A percentile compares a stretch with the other conserved stretches of the same genome.
Conservation (phyloP, 2,797 vertebrate species). For the Meda fulgida region DNA sequence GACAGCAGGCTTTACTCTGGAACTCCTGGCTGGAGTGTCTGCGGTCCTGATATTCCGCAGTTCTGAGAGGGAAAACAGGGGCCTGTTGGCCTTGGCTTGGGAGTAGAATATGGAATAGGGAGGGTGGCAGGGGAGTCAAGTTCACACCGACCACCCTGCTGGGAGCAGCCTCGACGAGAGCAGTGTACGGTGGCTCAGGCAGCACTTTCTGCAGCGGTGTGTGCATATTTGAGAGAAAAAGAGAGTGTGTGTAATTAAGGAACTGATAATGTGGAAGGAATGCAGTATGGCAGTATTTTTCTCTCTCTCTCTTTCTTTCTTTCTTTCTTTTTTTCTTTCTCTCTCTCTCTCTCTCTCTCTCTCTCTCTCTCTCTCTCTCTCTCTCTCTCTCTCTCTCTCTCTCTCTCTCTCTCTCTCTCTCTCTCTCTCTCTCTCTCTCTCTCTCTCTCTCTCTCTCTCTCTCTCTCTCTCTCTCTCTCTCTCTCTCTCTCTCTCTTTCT, state of each 20-base stretch:
- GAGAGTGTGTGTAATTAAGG: slow-evolving; percentile 59
- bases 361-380: not conserved
- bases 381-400: slow-evolving; percentile 21
- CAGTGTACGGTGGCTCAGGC: slow-evolving; percentile 29
- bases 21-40: slow-evolving; percentile 34
- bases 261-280: slow-evolving; percentile 64
- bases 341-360: not conserved
- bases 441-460: not conserved
- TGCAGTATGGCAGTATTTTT: slow-evolving; percentile 55
- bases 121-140: slow-evolving; percentile 41
- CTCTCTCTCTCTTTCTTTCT: not conserved
- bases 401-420: slow-evolving; percentile 26
- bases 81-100: slow-evolving; percentile 56
- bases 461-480: not conserved
- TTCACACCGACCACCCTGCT: slow-evolving; percentile 60
- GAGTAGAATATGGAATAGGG: slow-evolving; percentile 43
- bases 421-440: slow-evolving; percentile 1
- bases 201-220: slow-evolving; percentile 32
- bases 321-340: no score
- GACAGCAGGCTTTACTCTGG: slow-evolving; percentile 32
- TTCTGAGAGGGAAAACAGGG: slow-evolving; percentile 55
- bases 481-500: slow-evolving; percentile 28
- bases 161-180: slow-evolving; percentile 45
- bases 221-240: slow-evolving; percentile 28
- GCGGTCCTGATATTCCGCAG: slow-evolving; percentile 39